Evolutionary conservation across 2,113 vertebrate genomes (phyloP), one percentile per base, ranked within the genome.

Genomic region (Ariopsis seemanni): DNA sequence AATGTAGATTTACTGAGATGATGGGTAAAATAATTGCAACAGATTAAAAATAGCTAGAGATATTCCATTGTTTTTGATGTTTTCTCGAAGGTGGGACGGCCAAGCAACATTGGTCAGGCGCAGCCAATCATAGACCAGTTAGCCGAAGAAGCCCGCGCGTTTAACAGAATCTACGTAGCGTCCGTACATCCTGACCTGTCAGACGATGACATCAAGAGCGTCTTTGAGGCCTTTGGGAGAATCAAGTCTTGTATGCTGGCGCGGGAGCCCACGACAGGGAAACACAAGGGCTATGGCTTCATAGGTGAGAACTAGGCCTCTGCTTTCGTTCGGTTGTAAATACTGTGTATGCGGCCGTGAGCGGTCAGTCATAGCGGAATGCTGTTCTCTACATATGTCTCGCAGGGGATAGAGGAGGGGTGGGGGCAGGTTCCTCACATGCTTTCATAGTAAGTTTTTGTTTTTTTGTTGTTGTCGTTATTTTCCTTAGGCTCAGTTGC

Each of bases 71-170:
- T 22, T 22, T 81, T 69, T 20, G 25, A 62, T n/a, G 8, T 71
- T 71, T 25, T 2, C 22, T 93, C 89, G 89, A 94, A 99, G 98
- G 98, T 99, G 86, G 98, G 98, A 90, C 96, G 98, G 91, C 98
- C 98, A 89, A 99, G 98, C 94, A 99, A 99, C 93, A 99, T 99
- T 27, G 98, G 98, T 81, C 98, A 99, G 94, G 98, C 98, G 1
- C 98, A 99, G 90, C 98, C 98, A 72, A 99, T 99, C 92, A 99
- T 99, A 88, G 98, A 99, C 95, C 98, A 99, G 94, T 94, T 99
- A 90, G 98, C 98, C 0, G 98, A 99, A 92, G 98, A 99, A 93
- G 98, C 98, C 0, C 96, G 98, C 22, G 97, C 98, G 82, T 99
- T 97, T 94, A 99, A 99, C 93, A 96, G 98, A 77, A 99, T 99